Conservation (phyloP, 2,113 vertebrate genomes). For the Paralichthys olivaceus region DNA sequence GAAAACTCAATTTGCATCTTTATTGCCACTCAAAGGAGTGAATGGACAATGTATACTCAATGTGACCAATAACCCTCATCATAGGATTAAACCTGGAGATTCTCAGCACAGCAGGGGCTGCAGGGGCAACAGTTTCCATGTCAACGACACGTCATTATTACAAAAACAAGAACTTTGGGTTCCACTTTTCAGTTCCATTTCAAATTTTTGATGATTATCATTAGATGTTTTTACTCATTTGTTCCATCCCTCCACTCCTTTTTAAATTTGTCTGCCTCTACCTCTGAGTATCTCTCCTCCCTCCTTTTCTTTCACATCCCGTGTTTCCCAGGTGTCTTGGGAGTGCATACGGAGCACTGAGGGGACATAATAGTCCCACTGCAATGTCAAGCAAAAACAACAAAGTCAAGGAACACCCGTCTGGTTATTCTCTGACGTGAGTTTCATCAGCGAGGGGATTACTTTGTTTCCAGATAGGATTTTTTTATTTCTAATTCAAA, state of each 20-base stretch:
- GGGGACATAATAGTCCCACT: background rate
- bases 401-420: slow-evolving; percentile 27
- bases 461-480: slow-evolving; percentile 28
- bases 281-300: background rate
- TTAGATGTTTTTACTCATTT: background rate
- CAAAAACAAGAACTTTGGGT: background rate
- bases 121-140: background rate
- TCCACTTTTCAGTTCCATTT: too few relatives aligned
- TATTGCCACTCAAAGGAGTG: slow-evolving; percentile 44
- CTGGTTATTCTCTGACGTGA: slow-evolving; percentile 11
- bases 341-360: background rate
- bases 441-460: slow-evolving; percentile 36
- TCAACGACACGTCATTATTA: background rate
- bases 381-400: slow-evolving; percentile 19
- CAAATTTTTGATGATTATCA: too few relatives aligned
- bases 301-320: background rate
- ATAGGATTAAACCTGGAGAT: too few relatives aligned
- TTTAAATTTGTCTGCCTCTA: background rate
- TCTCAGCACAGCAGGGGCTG: background rate
- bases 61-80: too few relatives aligned
- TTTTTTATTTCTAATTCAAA: slow-evolving; percentile 28
- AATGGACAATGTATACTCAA: slow-evolving; percentile 6
- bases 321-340: slow-evolving; percentile 4
- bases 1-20: slow-evolving; percentile 61
- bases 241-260: background rate